Evolutionary conservation across 2,113 vertebrate species (phyloP), one percentile per base, ranked within the genome.

Genomic region (Salvelinus namaycush): DNA sequence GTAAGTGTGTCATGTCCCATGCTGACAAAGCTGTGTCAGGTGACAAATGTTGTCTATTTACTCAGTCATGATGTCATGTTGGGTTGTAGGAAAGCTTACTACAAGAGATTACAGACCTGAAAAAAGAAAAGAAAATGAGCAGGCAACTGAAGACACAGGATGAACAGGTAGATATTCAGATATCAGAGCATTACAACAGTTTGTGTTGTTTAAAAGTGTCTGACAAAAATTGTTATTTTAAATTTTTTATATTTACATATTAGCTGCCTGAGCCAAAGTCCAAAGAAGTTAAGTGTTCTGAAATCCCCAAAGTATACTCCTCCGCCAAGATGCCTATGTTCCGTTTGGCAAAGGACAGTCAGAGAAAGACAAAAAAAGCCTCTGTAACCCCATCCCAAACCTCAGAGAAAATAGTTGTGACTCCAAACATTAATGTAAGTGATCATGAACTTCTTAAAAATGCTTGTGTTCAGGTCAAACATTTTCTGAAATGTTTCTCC

Each of bases 1-100:
- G 96, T 96, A 78, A 73, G 68, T 66, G 3, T 60, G 16, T 77
- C 59, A 26, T 22, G 26, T 59, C 75, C 26, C 29, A 69, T 20
- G 1, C 75, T 68, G 70, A 24, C 14, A 65, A 54, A 24, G 22
- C 9, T 18, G 20, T 1, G 26, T 29, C 65, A 26, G 13, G 24
- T 67, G 26, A 31, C 26, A 7, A 54, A 68, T 65, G 29, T 27
- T 24, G 60, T 29, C 20, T 9, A 9, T 2, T 59, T 20, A 72
- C 29, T 18, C 26, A 26, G 13, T 77, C 3, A 44, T 76, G 26
- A 67, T 72, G 18, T 22, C 2, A 22, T 73, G 29, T 69, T 78
- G 80, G 29, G 11, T 4, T 48, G 74, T 66, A 93, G 90, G 77
- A 86, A 86, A 86, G 80, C 0, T 1, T 92, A 18, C 68, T 81